Conservation (phyloP, 1,140 invertebrate genomes). For the Dufourea novaeangliae region DNA sequence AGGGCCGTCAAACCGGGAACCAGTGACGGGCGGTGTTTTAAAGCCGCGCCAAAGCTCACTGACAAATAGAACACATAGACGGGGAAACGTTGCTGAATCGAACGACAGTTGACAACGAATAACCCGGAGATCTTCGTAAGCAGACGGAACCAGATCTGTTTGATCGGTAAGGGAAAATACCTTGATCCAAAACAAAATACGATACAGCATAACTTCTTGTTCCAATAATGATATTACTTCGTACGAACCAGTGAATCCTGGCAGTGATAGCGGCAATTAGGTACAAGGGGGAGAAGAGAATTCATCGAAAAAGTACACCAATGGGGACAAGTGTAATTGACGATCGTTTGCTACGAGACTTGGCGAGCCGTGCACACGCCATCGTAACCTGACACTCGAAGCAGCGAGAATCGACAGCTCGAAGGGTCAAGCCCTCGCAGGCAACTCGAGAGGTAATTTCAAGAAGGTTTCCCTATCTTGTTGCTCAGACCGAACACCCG, state of each 20-base stretch:
- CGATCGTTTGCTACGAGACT: slow-evolving; percentile 23
- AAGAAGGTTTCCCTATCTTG: slow-evolving; percentile 57
- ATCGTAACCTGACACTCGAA: slow-evolving; percentile 51
- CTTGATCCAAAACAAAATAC: too few species aligned
- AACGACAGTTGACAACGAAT: neutral
- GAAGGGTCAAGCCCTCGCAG: slow-evolving; percentile 47
- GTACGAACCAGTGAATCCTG: too few species aligned
- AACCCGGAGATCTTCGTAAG: neutral
- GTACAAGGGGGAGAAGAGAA: too few species aligned
- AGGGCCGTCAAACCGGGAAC: slow-evolving; percentile 41
- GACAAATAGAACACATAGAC: slow-evolving; percentile 39
- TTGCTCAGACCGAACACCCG: slow-evolving; percentile 23
- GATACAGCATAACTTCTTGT: too few species aligned
- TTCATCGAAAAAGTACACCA: neutral
- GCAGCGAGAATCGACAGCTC: slow-evolving; percentile 49
- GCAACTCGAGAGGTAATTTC: slow-evolving; percentile 51
- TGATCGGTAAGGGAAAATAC: too few species aligned
- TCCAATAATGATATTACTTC: too few species aligned
- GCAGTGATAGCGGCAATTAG: too few species aligned
- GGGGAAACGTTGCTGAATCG: neutral
- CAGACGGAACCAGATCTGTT: neutral
- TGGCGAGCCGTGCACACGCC: slow-evolving; percentile 6
- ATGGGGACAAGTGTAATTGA: slow-evolving; percentile 20
- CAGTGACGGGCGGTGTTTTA: slow-evolving; percentile 33
- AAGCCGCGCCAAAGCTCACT: slow-evolving; percentile 41